Conservation (phyloP, 30 jellyfish, hydroid and myxozoan species). For the Aurelia sp. region DNA sequence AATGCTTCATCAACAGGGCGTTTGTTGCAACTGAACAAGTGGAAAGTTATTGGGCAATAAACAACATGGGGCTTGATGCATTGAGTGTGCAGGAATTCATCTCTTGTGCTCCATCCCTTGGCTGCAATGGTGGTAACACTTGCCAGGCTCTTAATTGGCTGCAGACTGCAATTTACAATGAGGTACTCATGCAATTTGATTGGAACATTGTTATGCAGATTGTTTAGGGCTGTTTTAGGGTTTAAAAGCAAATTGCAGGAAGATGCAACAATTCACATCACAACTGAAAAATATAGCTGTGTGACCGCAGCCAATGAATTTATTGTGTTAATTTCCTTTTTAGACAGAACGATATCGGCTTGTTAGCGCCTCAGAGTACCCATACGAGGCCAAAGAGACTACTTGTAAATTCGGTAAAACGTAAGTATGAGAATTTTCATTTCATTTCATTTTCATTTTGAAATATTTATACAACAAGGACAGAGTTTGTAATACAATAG, state of each 20-base stretch:
- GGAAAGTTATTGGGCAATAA: conserved; percentile 78
- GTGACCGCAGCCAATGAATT: too few relatives aligned
- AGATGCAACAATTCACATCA: too few relatives aligned
- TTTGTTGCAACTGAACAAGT: conserved; percentile 86
- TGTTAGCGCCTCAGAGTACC: conserved; percentile 69
- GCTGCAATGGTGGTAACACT: conserved; percentile 90
- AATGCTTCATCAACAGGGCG: conserved; percentile 59
- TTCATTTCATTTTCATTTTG: too few relatives aligned
- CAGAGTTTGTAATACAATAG: too few relatives aligned
- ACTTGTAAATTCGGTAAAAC: conserved; percentile 47
- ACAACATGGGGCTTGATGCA: conserved; percentile 41
- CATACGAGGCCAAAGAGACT: conserved; percentile 74
- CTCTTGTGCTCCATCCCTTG: conserved; percentile 82
- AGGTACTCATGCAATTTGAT: conserved; percentile 14
- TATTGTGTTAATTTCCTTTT: too few relatives aligned
- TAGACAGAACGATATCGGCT: conserved; percentile 11
- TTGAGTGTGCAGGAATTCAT: conserved; percentile 86
- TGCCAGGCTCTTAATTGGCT: conserved; percentile 89
- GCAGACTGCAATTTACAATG: background rate
- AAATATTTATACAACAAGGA: too few relatives aligned
- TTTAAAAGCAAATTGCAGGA: too few relatives aligned
- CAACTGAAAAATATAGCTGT: too few relatives aligned
- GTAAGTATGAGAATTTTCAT: conserved; percentile 24
- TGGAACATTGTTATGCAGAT: background rate
- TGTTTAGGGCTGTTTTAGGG: too few relatives aligned